Conservation (phyloP, 30 jellyfish, hydroid and myxozoan genomes). For the Sanderia malayensis region DNA sequence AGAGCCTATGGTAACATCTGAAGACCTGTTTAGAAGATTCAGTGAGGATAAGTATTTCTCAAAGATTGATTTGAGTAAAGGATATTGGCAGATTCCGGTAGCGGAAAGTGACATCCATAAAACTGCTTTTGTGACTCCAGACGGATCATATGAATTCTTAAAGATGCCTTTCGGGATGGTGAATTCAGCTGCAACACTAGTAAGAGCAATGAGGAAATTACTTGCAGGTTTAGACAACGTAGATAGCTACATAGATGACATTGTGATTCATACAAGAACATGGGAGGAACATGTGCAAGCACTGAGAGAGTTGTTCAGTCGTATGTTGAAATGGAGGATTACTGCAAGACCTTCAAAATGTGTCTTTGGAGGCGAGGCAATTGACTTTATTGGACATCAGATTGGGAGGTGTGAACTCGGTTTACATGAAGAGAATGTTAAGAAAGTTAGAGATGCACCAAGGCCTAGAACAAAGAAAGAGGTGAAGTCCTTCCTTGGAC, state of each 20-base stretch:
- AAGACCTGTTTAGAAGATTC: not conserved
- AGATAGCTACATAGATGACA: not conserved
- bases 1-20: not conserved
- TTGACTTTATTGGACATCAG: slow-evolving; percentile 1
- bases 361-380: not conserved
- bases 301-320: too few species aligned
- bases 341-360: too few species aligned
- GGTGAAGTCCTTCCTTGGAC: not conserved
- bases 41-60: not conserved
- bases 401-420: not conserved
- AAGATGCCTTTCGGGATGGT: slow-evolving; percentile 2
- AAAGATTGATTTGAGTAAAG: not conserved
- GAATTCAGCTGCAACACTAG: not conserved
- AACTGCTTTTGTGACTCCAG: slow-evolving; percentile 10
- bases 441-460: not conserved
- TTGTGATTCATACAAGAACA: not conserved
- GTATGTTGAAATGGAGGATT: too few species aligned
- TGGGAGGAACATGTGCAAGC: too few species aligned
- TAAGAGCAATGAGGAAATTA: not conserved
- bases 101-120: not conserved
- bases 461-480: not conserved
- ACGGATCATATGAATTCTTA: not conserved
- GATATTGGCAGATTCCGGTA: not conserved
- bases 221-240: not conserved
- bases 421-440: not conserved